A percentile compares a stretch with the other conserved stretches of the same genome.
These are phyloP conservation scores for Phylloscopus collybita DNA, from an alignment of 2,797 vertebrate species.

Conservation along the genomic window DNA sequence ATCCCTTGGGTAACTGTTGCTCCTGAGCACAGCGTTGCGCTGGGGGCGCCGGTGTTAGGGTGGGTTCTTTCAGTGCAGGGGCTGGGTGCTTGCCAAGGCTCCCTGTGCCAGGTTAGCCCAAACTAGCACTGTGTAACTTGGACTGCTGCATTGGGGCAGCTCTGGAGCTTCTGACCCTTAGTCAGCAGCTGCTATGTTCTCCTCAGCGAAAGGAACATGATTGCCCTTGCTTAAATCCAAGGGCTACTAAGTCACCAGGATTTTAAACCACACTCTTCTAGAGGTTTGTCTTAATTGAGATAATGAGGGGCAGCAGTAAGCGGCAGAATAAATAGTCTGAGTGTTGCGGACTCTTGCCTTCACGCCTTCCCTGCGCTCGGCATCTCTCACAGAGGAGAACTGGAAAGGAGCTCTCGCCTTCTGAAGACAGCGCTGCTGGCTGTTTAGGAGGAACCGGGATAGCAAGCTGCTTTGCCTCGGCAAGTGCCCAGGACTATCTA, in stretches of 20 bases:
- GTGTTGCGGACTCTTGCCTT: neutral
- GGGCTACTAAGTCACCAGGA: neutral
- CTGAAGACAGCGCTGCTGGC: constrained; percentile 8
- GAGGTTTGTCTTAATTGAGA: constrained; percentile 59
- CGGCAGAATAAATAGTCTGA: neutral
- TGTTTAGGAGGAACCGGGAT: constrained; percentile 7
- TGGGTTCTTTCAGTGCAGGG: no score
- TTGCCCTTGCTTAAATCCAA: neutral
- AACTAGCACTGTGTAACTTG: accelerated
- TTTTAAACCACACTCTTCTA: neutral
- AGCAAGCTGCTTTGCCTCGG: constrained; percentile 13
- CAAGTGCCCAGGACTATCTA: neutral
- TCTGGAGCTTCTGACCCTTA: neutral
- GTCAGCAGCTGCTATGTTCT: neutral
- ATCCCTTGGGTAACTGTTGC: neutral
- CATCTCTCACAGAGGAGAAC: neutral
- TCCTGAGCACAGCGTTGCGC: neutral
- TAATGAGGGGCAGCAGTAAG: constrained; percentile 53
- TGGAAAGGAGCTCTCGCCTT: neutral
- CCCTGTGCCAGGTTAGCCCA: accelerated
- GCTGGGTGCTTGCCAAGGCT: accelerated
- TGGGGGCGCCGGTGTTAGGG: accelerated
- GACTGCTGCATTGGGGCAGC: neutral
- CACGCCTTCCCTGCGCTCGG: accelerated
- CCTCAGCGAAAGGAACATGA: neutral